Conservation (phyloP, 2,113 vertebrate genomes). For the Clinocottus analis region DNA sequence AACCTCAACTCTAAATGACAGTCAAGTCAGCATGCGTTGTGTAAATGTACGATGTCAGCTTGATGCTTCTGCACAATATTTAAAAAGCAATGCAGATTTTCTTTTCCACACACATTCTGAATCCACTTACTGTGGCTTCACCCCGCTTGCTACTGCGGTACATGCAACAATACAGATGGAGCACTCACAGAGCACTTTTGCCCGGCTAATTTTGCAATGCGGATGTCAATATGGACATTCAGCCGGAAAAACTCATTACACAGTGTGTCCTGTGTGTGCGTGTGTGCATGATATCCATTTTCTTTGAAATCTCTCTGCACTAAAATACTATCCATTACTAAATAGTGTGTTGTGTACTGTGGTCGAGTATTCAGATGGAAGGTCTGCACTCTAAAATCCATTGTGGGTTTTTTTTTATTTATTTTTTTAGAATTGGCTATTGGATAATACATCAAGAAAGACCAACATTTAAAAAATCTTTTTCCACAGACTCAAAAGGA, state of each 20-base stretch:
- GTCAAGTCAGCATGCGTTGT: not conserved
- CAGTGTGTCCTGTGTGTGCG: not conserved
- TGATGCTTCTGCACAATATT: constrained; percentile 35
- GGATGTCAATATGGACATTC: constrained; percentile 38
- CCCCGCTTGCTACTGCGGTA: constrained; percentile 52
- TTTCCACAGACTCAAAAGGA: not conserved
- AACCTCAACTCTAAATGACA: constrained; percentile 7
- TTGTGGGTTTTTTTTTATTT: not conserved
- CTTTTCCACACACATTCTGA: constrained; percentile 51
- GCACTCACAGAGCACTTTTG: constrained; percentile 70
- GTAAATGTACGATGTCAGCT: not conserved
- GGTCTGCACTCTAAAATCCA: constrained; percentile 55
- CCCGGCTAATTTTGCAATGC: constrained; percentile 46
- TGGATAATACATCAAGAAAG: constrained; percentile 39
- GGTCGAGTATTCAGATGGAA: constrained; percentile 58
- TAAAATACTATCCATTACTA: constrained; percentile 73
- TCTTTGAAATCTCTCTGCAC: constrained; percentile 66
- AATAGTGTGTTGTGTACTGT: constrained; percentile 48
- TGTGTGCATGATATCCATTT: constrained; percentile 36
- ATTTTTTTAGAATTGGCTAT: constrained; percentile 9
- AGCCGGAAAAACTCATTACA: constrained; percentile 61
- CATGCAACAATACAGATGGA: constrained; percentile 54
- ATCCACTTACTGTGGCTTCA: constrained; percentile 59
- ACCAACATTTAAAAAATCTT: constrained; percentile 17
- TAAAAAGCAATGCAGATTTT: constrained; percentile 54